phyloP scores from a whole-genome alignment of 2,113 vertebrate genomes.

The Benitochromis conjunctus region DNA sequence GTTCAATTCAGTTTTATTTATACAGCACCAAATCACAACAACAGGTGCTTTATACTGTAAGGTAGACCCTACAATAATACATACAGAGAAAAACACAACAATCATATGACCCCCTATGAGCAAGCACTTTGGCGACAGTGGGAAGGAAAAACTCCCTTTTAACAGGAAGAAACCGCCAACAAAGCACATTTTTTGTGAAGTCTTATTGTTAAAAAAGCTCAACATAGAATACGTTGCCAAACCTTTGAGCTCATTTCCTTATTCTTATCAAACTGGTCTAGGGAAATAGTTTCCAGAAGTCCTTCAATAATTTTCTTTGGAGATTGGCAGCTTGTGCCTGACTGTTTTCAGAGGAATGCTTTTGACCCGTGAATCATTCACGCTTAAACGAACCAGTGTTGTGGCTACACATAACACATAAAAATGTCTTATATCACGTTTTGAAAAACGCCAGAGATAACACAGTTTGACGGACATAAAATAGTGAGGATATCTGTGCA shows the following conservation, averaged over 20 bases:
- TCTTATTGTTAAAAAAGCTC: background rate
- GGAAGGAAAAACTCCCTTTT: too few relatives aligned
- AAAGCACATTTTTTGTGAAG: background rate
- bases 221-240: background rate
- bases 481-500: too few relatives aligned
- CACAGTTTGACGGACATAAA: background rate
- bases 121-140: background rate
- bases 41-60: background rate
- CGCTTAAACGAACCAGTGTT: background rate
- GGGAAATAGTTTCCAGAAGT: background rate
- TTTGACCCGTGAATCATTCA: background rate
- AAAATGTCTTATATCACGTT: background rate
- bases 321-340: rapidly evolving
- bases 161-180: too few relatives aligned
- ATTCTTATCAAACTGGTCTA: rapidly evolving
- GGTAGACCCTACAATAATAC: background rate
- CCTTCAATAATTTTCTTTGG: background rate
- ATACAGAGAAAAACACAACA: background rate
- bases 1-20: rapidly evolving
- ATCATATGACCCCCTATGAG: background rate
- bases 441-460: background rate
- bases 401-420: background rate
- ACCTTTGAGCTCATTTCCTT: background rate
- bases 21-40: background rate
- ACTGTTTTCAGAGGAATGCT: background rate